Evolutionary conservation across 53 echinoderm and acorn worm species (phyloP), one percentile per base, ranked within the genome.

Genomic region (Paracentrotus lividus): DNA sequence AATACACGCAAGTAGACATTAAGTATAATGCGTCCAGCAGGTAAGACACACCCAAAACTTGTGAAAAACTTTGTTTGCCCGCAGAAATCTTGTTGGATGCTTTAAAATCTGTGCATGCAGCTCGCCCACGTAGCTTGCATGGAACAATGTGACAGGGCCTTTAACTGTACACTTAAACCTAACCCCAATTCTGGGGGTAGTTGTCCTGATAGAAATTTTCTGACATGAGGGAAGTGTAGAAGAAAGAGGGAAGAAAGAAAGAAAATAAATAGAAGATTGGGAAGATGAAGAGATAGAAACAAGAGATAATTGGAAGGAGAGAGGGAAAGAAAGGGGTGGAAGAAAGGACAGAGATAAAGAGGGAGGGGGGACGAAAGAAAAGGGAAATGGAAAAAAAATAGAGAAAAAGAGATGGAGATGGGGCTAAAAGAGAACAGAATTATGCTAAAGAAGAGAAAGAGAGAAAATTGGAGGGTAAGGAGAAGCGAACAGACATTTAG

Each of bases 1-100:
- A 36, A 38, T 75, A 75, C 76, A 40, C 76, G 76, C 76, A 76
- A 76, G 76, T 76, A 76, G 42, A 76, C 0, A 16, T 40, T 76
- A 76, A 42, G 76, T 76, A 76, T 40, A 40, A 76, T 16, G 42
- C 76, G 38, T 76, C 20, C 42, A 76, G 76, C 76, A 76, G 42
- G 13, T 42, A 38, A 75, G 76, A 40, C 38, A 0, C 42, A 76
- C 42, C 14, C 76, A 21, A 76, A 76, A 76, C 42, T 20, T 76
- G 76, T 16, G 14, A 4, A 76, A 76, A 38, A 20, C 20, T 4
- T 76, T 76, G 76, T 76, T 42, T 42, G 76, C 76, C 76, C 0
- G 76, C 76, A 76, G 76, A 76, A 76, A 76, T 29, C 18, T 15
- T 76, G 5, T 21, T 20, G 76, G 5, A 42, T 6, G 42, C 14